A percentile compares a stretch with the other conserved stretches of the same genome.
Conservation (phyloP, 2,113 vertebrate species). For the Onychostoma macrolepis region DNA sequence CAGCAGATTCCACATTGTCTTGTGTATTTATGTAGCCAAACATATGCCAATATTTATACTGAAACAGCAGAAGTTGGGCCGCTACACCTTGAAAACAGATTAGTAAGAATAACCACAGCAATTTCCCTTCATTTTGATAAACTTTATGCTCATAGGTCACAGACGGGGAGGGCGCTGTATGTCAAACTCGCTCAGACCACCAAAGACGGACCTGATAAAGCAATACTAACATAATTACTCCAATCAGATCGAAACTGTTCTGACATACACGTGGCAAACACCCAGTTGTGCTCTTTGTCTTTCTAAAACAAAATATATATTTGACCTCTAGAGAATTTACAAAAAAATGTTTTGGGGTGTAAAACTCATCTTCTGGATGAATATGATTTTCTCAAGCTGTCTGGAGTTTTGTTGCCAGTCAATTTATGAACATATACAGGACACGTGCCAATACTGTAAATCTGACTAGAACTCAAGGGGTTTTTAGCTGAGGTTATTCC, state of each 20-base stretch:
- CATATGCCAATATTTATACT: slow-evolving; percentile 19
- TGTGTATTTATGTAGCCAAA: slow-evolving; percentile 35
- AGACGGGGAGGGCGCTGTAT: background rate
- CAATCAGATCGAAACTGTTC: background rate
- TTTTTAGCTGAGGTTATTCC: background rate
- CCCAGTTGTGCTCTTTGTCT: background rate
- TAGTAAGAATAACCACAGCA: slow-evolving; percentile 34
- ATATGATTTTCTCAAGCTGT: background rate
- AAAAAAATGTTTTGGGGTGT: background rate
- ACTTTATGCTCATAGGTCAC: slow-evolving; percentile 38
- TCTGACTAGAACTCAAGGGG: background rate
- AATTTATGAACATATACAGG: background rate
- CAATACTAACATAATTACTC: background rate
- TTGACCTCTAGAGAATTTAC: background rate
- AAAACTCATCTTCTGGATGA: background rate
- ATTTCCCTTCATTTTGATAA: slow-evolving; percentile 52
- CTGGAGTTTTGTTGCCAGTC: background rate
- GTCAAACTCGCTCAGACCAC: background rate
- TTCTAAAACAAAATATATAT: background rate
- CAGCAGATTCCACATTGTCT: background rate
- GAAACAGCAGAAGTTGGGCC: background rate
- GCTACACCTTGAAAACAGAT: slow-evolving; percentile 40
- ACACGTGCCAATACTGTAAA: no score
- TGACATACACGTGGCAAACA: background rate
- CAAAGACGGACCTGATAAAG: background rate